Evolutionary conservation across 2,797 vertebrate species (phyloP), one percentile per base, ranked within the genome.

Genomic region (Rhyacichthys aspro): DNA sequence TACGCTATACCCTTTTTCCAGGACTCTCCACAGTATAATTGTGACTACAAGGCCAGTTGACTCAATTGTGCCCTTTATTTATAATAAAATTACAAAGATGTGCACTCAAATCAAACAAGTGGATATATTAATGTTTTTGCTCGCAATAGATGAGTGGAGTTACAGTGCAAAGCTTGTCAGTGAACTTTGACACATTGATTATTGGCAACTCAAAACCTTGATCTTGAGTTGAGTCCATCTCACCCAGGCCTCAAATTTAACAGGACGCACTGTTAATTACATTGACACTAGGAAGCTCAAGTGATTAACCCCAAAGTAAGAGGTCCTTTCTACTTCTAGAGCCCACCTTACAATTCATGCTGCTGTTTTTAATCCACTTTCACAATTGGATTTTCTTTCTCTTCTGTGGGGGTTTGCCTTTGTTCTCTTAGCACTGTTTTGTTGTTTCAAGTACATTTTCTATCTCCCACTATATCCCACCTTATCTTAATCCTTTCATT

Each of bases 401-500:
- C 11, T n/a, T 34, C 67, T 56, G 14, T 34, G 43, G 38, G 3
- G 38, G 43, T 50, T 34, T 12, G 23, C 39, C 42, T 64, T 11
- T 15, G 5, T 44, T 67, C 45, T 48, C 52, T 39, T 45, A n/a
- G 48, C 54, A 55, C 57, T 47, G 48, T 59, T 57, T 58, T 63
- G 37, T 66, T 81, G 45, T 72, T 59, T 54, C 16, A 59, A 62
- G 56, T 58, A 36, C 15, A 39, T 62, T 55, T 68, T 28, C 34
- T 11, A 49, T 42, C 42, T 63, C 12, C 46, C 50, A 50, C 8
- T 58, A 49, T 53, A 63, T 56, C 41, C 53, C 18, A 67, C 39
- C 60, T 76, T 76, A 81, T 86, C 77, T 63, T 74, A 79, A 75
- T 66, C 67, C 66, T 42, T 77, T 74, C 53, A 52, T 74, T 79